Percentiles rank a stretch among this genome's conserved stretches.
Evolutionary conservation across 2,888 invertebrate species (phyloP).

Genomic region (Lepidocyrtoides sp.): DNA sequence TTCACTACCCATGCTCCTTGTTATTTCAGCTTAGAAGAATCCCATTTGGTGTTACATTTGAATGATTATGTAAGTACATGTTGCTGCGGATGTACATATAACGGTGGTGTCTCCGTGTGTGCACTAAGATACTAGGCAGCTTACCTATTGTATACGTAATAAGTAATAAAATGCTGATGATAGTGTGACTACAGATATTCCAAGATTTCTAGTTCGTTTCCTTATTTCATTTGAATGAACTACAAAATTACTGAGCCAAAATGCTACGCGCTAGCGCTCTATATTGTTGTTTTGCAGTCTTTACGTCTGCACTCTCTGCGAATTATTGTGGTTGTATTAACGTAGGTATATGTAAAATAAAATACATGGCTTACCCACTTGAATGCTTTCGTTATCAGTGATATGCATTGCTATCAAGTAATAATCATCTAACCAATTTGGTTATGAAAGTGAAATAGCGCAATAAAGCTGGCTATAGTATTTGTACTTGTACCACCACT

Average conservation of each 20-base stretch:
- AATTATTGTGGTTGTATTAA: too few relatives aligned
- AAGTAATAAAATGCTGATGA: not conserved
- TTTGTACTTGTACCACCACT: slow-evolving; percentile 24
- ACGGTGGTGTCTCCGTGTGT: too few relatives aligned
- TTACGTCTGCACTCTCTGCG: too few relatives aligned
- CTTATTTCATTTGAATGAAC: slow-evolving; percentile 60
- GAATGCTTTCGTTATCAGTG: not conserved
- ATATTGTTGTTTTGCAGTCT: too few relatives aligned
- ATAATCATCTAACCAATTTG: slow-evolving; percentile 29
- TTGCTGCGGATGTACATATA: not conserved
- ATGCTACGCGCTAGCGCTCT: too few relatives aligned
- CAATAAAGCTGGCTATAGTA: slow-evolving; percentile 19
- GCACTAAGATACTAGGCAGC: not conserved
- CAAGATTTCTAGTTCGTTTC: slow-evolving; percentile 50
- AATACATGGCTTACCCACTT: too few relatives aligned
- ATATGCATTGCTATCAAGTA: not conserved
- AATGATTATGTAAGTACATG: slow-evolving; percentile 38
- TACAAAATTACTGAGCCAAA: slow-evolving; percentile 6
- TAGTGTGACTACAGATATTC: not conserved
- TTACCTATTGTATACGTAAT: not conserved
- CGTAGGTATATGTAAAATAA: too few relatives aligned
- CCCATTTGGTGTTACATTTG: slow-evolving; percentile 58
- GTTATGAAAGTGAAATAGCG: slow-evolving; percentile 36
- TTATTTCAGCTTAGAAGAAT: not conserved
- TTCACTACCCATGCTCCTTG: not conserved